Evolutionary conservation across 2,113 vertebrate species (phyloP), one percentile per base, ranked within the genome.

Genomic region (Ploceus nigricollis): DNA sequence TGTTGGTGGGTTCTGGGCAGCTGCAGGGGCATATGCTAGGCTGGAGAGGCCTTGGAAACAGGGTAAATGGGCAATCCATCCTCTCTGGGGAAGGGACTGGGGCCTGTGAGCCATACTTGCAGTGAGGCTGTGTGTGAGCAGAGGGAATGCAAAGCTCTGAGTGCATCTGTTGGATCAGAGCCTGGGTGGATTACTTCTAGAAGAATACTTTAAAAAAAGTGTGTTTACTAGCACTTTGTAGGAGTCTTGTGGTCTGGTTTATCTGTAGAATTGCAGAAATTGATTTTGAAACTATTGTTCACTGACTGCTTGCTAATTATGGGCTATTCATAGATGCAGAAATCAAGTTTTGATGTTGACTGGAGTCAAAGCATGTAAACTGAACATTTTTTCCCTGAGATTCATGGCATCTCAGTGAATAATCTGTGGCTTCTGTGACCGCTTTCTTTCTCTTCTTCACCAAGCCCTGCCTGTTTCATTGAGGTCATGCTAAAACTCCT

Each of bases 21-120:
- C 45, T 60, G 6, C 28, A 75, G 22, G 5, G 4, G 2, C 3
- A 35, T 6, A 7, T 21, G 9, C 3, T 5, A 7, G 45, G 9
- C 22, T 66, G 53, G 13, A 85, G 30, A 77, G 20, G 15, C 15
- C n/a, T 66, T 18, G 15, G 37, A 54, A 61, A 7, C 0, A 3
- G 7, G 13, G 7, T 5, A 63, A 66, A 61, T 15, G 8, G 33
- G 4, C 4, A 84, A 37, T 12, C 20, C 9, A 5, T 15, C 10
- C 33, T 53, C n/a, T 57, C 15, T 4, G 6, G 64, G 73, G 39
- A 58, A 72, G 39, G 21, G 12, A 58, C 10, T 31, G 27, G 9
- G 12, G 18, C 7, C 15, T 47, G 10, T 39, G 37, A 58, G 11
- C 13, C 18, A 25, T 15, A 51, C 6, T 11, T 57, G 35, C 10